Conservation (phyloP, 1,140 invertebrate genomes). For the Pogonomyrmex californicus region DNA sequence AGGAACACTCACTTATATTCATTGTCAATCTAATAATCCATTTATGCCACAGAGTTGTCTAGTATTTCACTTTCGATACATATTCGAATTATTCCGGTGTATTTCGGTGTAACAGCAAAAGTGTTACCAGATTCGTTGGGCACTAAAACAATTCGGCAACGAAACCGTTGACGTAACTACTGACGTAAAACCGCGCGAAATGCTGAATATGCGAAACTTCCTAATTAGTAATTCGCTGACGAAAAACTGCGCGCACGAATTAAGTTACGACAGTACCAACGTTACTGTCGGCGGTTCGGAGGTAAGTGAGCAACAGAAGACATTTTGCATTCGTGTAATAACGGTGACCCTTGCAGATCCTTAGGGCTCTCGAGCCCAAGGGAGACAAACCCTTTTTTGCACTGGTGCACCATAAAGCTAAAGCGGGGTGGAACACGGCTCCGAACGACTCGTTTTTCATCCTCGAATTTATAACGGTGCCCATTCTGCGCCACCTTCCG, state of each 20-base stretch:
- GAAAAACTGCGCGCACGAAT: slow-evolving; percentile 1
- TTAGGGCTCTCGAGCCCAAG: slow-evolving; percentile 68
- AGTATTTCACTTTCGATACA: slow-evolving; percentile 11
- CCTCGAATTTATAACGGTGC: slow-evolving; percentile 75
- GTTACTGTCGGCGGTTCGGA: slow-evolving; percentile 73
- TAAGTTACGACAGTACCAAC: slow-evolving; percentile 49
- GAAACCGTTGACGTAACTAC: too few relatives aligned
- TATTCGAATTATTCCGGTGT: not conserved
- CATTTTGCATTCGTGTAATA: slow-evolving; percentile 82
- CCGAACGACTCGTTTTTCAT: slow-evolving; percentile 41
- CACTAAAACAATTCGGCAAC: too few relatives aligned
- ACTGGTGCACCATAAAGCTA: slow-evolving; percentile 69
- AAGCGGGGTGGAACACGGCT: slow-evolving; percentile 28
- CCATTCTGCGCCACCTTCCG: slow-evolving; percentile 36
- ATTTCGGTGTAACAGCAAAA: too few relatives aligned
- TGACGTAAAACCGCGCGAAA: not conserved
- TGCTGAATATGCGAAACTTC: slow-evolving; percentile 1
- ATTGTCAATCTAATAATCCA: not conserved
- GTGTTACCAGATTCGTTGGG: not conserved
- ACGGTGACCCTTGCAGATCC: slow-evolving; percentile 75
- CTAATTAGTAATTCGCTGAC: slow-evolving; percentile 50
- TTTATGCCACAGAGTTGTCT: not conserved
- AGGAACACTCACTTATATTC: slow-evolving; percentile 20
- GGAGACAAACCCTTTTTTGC: slow-evolving; percentile 77
- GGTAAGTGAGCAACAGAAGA: slow-evolving; percentile 80